Conservation (phyloP, 2,888 invertebrate genomes). For the Pseudococcus jackbeardsleyi region DNA sequence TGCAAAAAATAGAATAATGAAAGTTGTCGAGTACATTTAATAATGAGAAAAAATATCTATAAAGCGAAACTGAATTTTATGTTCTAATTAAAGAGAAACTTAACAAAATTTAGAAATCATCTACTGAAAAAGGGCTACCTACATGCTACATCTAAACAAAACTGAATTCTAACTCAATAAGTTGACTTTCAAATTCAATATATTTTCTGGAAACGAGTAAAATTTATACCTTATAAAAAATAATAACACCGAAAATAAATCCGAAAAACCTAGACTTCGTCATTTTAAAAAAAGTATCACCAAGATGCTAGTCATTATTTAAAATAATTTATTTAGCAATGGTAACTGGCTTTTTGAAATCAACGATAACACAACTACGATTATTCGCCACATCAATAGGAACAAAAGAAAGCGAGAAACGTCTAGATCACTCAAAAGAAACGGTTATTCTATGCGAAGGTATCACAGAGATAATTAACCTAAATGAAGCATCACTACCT, state of each 20-base stretch:
- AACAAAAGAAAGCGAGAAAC: neutral
- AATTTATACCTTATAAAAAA: neutral
- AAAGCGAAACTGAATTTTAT: no score
- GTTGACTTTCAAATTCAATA: no score
- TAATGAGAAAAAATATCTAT: no score
- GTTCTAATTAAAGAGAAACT: no score
- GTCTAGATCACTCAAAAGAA: neutral
- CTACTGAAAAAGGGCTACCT: no score
- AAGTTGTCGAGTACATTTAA: no score
- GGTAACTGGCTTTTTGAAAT: neutral
- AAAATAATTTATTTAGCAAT: neutral
- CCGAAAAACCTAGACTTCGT: neutral
- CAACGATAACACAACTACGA: neutral
- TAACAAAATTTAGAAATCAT: no score
- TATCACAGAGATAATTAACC: conserved; percentile 38
- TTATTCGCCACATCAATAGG: neutral
- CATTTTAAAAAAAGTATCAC: neutral
- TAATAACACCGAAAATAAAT: conserved; percentile 37
- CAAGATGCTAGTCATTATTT: neutral
- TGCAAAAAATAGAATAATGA: neutral
- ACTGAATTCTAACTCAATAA: no score
- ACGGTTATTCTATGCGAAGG: neutral
- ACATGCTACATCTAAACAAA: no score
- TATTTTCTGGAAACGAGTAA: neutral
- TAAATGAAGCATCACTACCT: conserved; percentile 22